Evolutionary conservation across 2,113 vertebrate genomes (phyloP).

Genomic region (Neopipo cinnamomea): DNA sequence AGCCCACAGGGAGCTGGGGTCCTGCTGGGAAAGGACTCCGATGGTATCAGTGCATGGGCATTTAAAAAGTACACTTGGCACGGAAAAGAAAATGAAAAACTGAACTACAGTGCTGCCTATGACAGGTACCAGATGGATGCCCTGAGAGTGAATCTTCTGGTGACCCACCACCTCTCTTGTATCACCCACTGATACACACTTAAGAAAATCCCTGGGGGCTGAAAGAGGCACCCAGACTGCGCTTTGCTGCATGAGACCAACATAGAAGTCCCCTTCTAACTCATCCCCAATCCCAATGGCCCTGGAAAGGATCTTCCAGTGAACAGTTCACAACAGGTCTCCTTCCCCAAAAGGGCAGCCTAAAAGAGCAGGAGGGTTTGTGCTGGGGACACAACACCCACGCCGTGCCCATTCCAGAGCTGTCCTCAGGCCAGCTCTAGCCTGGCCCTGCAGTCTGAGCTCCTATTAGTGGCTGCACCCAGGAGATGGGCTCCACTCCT

Average conservation of each 20-base stretch:
- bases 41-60: fast-evolving
- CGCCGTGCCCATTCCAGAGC: fast-evolving
- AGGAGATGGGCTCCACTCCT: fast-evolving
- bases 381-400: neutral
- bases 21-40: neutral
- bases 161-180: neutral
- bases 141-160: neutral
- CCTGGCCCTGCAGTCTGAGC: neutral
- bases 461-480: neutral
- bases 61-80: neutral
- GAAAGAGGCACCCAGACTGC: neutral
- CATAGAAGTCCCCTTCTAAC: fast-evolving
- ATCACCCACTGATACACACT: fast-evolving
- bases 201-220: neutral
- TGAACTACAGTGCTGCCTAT: neutral
- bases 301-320: neutral
- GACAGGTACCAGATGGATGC: neutral
- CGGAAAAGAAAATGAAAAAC: neutral
- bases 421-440: neutral
- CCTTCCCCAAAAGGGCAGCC: neutral
- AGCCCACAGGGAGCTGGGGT: neutral
- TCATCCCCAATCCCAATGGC: fast-evolving
- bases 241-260: neutral
- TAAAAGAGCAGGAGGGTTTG: neutral
- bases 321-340: neutral